Conservation (phyloP, 1,140 invertebrate genomes). For the Acromyrmex heyeri region DNA sequence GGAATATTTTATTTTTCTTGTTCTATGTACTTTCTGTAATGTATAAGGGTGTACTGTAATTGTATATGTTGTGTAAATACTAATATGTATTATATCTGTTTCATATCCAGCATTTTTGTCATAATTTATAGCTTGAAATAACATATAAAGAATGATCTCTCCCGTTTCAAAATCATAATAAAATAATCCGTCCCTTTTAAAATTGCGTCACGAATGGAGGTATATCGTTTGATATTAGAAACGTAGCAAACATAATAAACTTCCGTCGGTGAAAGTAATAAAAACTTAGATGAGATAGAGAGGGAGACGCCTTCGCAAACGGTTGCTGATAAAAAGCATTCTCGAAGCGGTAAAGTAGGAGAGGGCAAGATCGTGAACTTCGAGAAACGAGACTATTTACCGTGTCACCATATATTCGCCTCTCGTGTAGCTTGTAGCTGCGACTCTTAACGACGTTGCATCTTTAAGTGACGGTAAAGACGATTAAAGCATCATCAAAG, state of each 20-base stretch:
- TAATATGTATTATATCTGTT: not conserved
- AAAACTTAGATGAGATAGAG: conserved; percentile 69
- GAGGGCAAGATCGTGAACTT: not conserved
- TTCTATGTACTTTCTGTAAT: not conserved
- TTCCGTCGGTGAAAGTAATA: conserved; percentile 67
- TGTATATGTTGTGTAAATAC: not conserved
- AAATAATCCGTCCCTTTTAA: conserved; percentile 17
- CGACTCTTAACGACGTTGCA: conserved; percentile 8
- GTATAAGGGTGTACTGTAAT: not conserved
- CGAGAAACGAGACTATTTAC: conserved; percentile 40
- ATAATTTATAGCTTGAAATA: not conserved
- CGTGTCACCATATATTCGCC: conserved; percentile 32
- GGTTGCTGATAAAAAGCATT: conserved; percentile 56
- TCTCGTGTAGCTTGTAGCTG: not conserved
- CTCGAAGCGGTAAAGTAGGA: not conserved
- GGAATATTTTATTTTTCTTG: not conserved
- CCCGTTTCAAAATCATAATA: not conserved
- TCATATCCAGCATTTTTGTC: not conserved
- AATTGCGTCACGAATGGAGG: conserved; percentile 1
- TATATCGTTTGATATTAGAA: conserved; percentile 40
- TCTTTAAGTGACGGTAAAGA: conserved; percentile 29
- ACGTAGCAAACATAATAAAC: conserved; percentile 73
- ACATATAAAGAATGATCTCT: not conserved
- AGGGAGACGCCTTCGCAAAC: not conserved
- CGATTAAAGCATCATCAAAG: conserved; percentile 27